Percentiles rank a stretch among this genome's conserved stretches.
Conservation (phyloP, 2,888 invertebrate species). For the Crossocerus cetratus region DNA sequence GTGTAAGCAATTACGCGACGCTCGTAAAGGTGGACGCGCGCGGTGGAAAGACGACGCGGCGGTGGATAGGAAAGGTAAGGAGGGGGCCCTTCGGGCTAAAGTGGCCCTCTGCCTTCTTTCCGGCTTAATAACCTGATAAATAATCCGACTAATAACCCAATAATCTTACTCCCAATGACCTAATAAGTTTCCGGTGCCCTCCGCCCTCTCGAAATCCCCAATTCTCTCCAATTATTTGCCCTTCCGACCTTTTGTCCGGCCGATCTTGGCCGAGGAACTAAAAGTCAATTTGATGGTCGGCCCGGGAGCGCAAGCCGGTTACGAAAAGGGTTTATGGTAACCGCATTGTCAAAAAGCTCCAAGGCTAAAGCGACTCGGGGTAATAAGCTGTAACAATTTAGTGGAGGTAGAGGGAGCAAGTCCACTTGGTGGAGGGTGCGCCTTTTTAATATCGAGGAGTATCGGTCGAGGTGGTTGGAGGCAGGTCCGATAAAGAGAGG, state of each 20-base stretch:
- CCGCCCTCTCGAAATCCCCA: not conserved
- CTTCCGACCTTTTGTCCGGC: not conserved
- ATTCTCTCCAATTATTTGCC: not conserved
- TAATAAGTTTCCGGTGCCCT: not conserved
- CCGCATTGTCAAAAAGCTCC: slow-evolving; percentile 10
- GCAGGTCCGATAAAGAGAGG: slow-evolving; percentile 11
- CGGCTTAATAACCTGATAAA: no score
- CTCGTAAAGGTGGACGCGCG: not conserved
- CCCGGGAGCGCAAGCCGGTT: slow-evolving; percentile 23
- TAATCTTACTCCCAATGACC: not conserved
- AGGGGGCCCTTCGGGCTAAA: not conserved
- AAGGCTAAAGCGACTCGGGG: slow-evolving; percentile 14
- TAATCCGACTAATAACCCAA: no score
- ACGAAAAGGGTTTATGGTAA: slow-evolving; percentile 18
- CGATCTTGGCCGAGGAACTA: no score
- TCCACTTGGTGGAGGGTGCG: slow-evolving; percentile 21
- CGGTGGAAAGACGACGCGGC: not conserved
- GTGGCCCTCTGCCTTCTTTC: not conserved
- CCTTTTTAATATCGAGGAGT: slow-evolving; percentile 38
- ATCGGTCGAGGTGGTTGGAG: slow-evolving; percentile 9
- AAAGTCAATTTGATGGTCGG: slow-evolving; percentile 36
- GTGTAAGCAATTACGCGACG: slow-evolving; percentile 6
- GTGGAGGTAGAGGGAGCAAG: slow-evolving; percentile 22
- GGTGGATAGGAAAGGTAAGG: not conserved
- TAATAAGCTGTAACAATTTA: slow-evolving; percentile 41